Evolutionary conservation across 2,888 invertebrate species (phyloP).

Genomic region (Folsomia candida): DNA sequence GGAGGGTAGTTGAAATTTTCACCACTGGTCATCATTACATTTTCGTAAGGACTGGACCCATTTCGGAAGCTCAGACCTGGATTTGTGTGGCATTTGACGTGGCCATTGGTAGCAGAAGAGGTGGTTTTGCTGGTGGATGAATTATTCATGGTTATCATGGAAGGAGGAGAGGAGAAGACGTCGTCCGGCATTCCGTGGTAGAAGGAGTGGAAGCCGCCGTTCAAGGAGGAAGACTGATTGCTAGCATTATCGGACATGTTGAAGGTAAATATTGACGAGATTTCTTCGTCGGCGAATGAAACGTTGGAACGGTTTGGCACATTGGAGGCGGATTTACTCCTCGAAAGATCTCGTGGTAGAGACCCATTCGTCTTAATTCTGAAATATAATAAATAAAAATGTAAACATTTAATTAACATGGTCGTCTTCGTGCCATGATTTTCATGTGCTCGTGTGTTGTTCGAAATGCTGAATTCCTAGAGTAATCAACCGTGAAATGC

Average conservation of each 20-base stretch:
- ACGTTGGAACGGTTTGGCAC: slow-evolving; percentile 39
- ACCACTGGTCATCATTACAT: slow-evolving; percentile 46
- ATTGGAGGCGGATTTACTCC: slow-evolving; percentile 49
- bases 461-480: neutral
- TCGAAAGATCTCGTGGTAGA: slow-evolving; percentile 65
- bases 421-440: no score
- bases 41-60: slow-evolving; percentile 53
- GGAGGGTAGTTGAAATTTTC: neutral
- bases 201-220: slow-evolving; percentile 41
- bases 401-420: slow-evolving; percentile 6
- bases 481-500: neutral
- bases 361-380: slow-evolving; percentile 90
- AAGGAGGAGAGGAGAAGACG: slow-evolving; percentile 33
- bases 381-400: slow-evolving; percentile 52
- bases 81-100: neutral
- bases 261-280: slow-evolving; percentile 52
- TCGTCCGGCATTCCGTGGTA: slow-evolving; percentile 33
- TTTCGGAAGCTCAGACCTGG: slow-evolving; percentile 26
- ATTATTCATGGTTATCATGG: neutral
- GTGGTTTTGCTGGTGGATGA: no score
- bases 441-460: neutral
- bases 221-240: slow-evolving; percentile 28
- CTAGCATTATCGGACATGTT: slow-evolving; percentile 14
- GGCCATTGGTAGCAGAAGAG: slow-evolving; percentile 1
- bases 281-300: slow-evolving; percentile 53